phyloP scores from a whole-genome alignment of 53 echinoderm and acorn worm genomes.

The Henricia sp. region DNA sequence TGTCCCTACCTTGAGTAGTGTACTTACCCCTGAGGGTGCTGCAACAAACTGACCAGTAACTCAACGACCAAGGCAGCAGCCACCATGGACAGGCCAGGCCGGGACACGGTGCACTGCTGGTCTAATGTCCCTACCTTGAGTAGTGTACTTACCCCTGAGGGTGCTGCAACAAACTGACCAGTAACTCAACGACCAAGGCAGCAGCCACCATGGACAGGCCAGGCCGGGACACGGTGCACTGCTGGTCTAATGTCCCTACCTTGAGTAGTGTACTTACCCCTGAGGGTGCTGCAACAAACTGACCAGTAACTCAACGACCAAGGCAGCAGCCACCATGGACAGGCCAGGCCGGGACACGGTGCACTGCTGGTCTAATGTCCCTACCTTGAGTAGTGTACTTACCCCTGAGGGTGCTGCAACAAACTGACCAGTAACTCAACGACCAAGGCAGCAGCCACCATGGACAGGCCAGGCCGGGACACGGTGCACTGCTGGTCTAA shows the following conservation, averaged over 20 bases:
- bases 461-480: slow-evolving; percentile 95
- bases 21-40: slow-evolving; percentile 89
- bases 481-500: slow-evolving; percentile 99
- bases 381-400: too few relatives aligned
- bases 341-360: slow-evolving; percentile 96
- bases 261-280: too few relatives aligned
- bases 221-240: slow-evolving; percentile 97
- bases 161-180: slow-evolving; percentile 88
- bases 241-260: slow-evolving; percentile 97
- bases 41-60: slow-evolving; percentile 82
- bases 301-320: slow-evolving; percentile 93
- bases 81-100: slow-evolving; percentile 96
- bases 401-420: slow-evolving; percentile 92
- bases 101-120: slow-evolving; percentile 98
- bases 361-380: slow-evolving; percentile 97
- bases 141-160: slow-evolving; percentile 85
- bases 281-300: slow-evolving; percentile 89
- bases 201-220: slow-evolving; percentile 95
- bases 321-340: slow-evolving; percentile 92
- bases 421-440: slow-evolving; percentile 93
- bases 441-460: slow-evolving; percentile 93
- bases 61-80: slow-evolving; percentile 92
- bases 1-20: too few relatives aligned
- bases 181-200: slow-evolving; percentile 88
- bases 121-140: slow-evolving; percentile 95